Conservation (phyloP, 2,113 vertebrate species). For the Sinocyclocheilus anophthalmus region DNA sequence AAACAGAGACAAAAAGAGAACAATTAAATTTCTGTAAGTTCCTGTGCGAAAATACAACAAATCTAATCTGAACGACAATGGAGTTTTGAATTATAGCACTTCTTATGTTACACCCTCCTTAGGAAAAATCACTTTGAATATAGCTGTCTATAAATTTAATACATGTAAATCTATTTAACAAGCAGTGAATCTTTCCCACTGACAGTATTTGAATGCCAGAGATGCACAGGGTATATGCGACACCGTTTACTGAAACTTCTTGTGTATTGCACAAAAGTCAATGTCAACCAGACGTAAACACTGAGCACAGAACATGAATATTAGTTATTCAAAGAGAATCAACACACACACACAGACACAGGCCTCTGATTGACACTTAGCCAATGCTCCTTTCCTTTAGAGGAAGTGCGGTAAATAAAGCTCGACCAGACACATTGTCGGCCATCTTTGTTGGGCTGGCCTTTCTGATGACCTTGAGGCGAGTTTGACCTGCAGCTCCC, state of each 20-base stretch:
- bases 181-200: background rate
- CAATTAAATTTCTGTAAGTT: background rate
- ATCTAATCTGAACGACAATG: conserved; percentile 47
- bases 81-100: background rate
- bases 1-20: conserved; percentile 50
- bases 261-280: background rate
- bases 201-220: background rate
- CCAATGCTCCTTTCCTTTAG: conserved; percentile 65
- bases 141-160: conserved; percentile 41
- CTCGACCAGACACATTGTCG: conserved; percentile 68
- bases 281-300: conserved; percentile 43
- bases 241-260: background rate
- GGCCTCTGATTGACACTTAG: conserved; percentile 72
- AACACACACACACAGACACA: conserved; percentile 54
- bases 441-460: conserved; percentile 77
- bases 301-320: conserved; percentile 27
- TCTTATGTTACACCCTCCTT: background rate
- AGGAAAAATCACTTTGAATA: background rate
- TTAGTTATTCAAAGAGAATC: conserved; percentile 25
- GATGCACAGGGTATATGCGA: background rate
- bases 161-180: conserved; percentile 57
- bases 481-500: conserved; percentile 75
- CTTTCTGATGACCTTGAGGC: conserved; percentile 65
- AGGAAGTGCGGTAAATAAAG: conserved; percentile 73
- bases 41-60: conserved; percentile 51